Conservation (phyloP, 2,113 vertebrate genomes). For the Rhinolophus ferrumequinum region DNA sequence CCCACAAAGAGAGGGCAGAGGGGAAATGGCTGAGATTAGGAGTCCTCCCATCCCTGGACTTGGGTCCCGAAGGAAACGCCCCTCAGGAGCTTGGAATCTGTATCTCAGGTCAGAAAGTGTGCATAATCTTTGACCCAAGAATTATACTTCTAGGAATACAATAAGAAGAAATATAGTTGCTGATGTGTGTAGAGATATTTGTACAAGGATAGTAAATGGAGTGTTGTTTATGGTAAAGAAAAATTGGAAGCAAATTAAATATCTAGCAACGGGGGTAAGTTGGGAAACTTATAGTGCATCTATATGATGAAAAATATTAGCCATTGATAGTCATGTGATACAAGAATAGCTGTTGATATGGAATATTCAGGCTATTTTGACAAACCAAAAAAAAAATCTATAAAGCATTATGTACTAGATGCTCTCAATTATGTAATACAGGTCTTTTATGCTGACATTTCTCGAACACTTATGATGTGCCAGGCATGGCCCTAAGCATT, state of each 20-base stretch:
- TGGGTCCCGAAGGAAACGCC: conserved; percentile 3
- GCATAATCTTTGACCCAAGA: neutral
- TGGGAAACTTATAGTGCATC: neutral
- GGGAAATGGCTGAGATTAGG: neutral
- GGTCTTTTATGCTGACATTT: conserved; percentile 9
- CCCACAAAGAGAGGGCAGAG: neutral
- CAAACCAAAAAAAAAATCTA: neutral
- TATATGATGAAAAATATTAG: neutral
- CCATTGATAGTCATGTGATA: neutral
- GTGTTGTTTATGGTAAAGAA: neutral
- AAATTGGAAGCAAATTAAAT: neutral
- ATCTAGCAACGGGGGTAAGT: neutral
- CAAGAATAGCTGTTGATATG: neutral
- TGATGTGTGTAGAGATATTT: neutral
- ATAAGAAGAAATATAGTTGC: neutral
- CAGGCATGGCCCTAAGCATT: neutral
- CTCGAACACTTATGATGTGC: neutral
- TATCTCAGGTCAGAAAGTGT: conserved; percentile 46
- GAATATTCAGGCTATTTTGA: neutral
- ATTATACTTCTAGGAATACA: neutral
- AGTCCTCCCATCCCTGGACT: conserved; percentile 43
- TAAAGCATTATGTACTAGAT: neutral
- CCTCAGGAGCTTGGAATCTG: neutral
- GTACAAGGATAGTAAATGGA: neutral
- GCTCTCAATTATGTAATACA: neutral